These are phyloP conservation scores for Cremastobaeus sp. DNA, from an alignment of 2,888 invertebrate species.

Conservation along the genomic window DNA sequence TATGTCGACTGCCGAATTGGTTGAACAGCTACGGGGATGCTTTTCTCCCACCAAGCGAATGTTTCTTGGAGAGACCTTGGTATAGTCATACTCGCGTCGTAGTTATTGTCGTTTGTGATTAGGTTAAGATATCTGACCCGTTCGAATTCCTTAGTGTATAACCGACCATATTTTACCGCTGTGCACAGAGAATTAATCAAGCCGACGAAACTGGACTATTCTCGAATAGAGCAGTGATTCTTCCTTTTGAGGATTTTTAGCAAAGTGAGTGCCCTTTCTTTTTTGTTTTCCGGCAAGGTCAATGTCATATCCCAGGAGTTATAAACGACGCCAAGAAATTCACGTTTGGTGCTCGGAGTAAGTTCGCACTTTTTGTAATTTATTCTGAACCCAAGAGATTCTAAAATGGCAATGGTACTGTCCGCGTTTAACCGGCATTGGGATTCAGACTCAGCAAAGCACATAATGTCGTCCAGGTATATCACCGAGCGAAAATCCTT, in stretches of 20 bases:
- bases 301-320: neutral
- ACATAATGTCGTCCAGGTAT: slow-evolving; percentile 3
- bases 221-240: neutral
- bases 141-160: slow-evolving; percentile 25
- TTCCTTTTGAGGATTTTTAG: neutral
- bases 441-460: neutral
- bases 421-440: neutral
- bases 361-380: neutral
- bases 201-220: neutral
- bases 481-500: slow-evolving; percentile 19
- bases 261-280: neutral
- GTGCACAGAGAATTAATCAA: neutral
- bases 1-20: neutral
- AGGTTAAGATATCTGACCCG: slow-evolving; percentile 36
- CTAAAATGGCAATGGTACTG: neutral
- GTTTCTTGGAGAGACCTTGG: neutral
- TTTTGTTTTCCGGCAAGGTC: neutral
- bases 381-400: neutral
- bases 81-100: neutral
- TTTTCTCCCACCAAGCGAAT: neutral
- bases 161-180: neutral
- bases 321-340: neutral
- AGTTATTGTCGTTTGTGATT: slow-evolving; percentile 15
- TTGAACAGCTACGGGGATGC: neutral
- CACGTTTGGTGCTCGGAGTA: neutral